Evolutionary conservation across 1,140 invertebrate genomes (phyloP).

Genomic region (Amphibalanus amphitrite): DNA sequence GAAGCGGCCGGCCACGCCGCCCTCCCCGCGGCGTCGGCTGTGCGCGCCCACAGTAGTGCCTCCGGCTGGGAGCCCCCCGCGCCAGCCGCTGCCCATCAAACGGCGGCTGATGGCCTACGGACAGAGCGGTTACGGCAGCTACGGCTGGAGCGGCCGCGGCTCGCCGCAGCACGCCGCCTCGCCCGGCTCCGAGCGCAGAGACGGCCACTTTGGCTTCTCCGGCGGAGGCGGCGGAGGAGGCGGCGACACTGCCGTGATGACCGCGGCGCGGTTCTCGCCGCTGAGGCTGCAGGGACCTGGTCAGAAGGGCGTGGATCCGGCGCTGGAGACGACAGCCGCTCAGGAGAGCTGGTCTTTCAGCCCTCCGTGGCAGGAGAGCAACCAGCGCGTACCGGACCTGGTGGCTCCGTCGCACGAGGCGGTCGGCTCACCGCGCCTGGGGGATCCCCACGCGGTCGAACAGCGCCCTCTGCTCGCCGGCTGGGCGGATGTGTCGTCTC

Average conservation of each 20-base stretch:
- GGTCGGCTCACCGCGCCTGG: neutral
- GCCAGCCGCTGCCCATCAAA: neutral
- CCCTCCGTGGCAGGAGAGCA: neutral
- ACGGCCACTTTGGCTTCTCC: neutral
- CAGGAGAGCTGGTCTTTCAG: neutral
- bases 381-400: conserved; percentile 2
- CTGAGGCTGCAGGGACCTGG: neutral
- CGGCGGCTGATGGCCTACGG: neutral
- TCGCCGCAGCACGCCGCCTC: conserved; percentile 1
- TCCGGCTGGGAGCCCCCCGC: neutral
- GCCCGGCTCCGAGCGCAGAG: neutral
- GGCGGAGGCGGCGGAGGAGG: neutral
- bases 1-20: neutral
- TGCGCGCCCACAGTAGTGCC: neutral
- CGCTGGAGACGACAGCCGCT: neutral
- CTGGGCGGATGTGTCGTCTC: neutral
- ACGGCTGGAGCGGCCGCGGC: neutral
- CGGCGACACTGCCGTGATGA: neutral
- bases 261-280: neutral
- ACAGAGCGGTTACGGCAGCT: neutral
- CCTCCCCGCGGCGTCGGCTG: conserved; percentile 1
- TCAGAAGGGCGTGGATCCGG: neutral
- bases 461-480: neutral
- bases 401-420: neutral
- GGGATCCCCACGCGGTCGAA: neutral